phyloP scores from a whole-genome alignment of 2,797 vertebrate genomes.

The Eleutherodactylus coqui region DNA sequence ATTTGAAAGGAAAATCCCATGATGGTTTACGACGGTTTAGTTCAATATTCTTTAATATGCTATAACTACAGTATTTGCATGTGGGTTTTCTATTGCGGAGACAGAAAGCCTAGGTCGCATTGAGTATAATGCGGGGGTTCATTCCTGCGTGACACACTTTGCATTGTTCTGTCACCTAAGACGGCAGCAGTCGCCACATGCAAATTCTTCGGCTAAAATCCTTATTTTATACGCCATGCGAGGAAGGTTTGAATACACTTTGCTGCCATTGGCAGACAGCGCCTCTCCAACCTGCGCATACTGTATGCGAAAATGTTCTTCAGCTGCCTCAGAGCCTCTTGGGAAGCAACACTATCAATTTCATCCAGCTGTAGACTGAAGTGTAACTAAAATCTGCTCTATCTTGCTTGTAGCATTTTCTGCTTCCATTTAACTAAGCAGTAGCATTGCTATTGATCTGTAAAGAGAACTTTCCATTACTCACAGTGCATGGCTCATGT shows the following conservation, averaged over 20 bases:
- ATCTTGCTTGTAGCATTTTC: not conserved
- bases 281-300: not conserved
- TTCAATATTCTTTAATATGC: slow-evolving; percentile 10
- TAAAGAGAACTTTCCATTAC: slow-evolving; percentile 25
- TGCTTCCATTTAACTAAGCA: not conserved
- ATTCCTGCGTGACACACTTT: not conserved
- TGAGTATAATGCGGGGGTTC: not conserved
- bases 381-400: not conserved
- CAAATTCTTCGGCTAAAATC: not conserved
- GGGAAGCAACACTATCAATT: not conserved
- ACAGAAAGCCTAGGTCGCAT: not conserved
- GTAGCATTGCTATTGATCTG: slow-evolving; percentile 15
- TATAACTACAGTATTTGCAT: slow-evolving; percentile 4
- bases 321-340: slow-evolving; percentile 30
- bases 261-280: not conserved
- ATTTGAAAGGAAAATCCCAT: not conserved
- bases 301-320: not conserved
- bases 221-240: not conserved
- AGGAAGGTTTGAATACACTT: not conserved
- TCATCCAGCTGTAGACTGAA: not conserved
- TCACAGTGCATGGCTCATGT: not conserved
- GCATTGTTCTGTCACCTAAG: slow-evolving; percentile 18
- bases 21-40: not conserved
- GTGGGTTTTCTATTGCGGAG: not conserved
- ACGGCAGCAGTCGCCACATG: not conserved